Percentiles rank a stretch among this genome's conserved stretches.
These are phyloP conservation scores for Bombylius discolor DNA, from an alignment of 2,888 invertebrate genomes.

Conservation along the genomic window DNA sequence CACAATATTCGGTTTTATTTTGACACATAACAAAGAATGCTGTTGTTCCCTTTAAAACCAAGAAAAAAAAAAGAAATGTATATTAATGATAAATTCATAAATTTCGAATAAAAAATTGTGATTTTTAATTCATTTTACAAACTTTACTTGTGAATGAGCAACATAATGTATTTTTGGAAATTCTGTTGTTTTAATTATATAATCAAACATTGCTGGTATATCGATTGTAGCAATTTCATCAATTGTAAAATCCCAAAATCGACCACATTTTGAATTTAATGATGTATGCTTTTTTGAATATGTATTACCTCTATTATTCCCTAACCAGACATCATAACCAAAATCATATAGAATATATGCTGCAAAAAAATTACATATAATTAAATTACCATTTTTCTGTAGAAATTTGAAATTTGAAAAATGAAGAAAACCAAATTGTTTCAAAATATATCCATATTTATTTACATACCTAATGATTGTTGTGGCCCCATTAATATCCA, in stretches of 20 bases:
- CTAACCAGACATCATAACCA: constrained; percentile 49
- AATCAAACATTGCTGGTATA: constrained; percentile 68
- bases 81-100: no score
- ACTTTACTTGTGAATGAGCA: constrained; percentile 54
- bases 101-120: background rate
- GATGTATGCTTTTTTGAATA: constrained; percentile 41
- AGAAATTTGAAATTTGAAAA: no score
- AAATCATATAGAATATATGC: constrained; percentile 38
- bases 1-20: constrained; percentile 40
- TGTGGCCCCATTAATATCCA: constrained; percentile 54
- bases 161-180: constrained; percentile 53
- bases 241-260: constrained; percentile 53
- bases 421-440: no score
- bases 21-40: constrained; percentile 39
- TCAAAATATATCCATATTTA: no score
- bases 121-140: background rate
- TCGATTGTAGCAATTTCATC: constrained; percentile 63
- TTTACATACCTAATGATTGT: constrained; percentile 21
- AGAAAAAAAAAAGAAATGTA: background rate
- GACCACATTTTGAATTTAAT: constrained; percentile 35
- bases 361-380: background rate
- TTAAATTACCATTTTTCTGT: no score
- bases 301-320: constrained; percentile 50
- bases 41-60: constrained; percentile 31
- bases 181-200: constrained; percentile 45